A percentile compares a stretch with the other conserved stretches of the same genome.
phyloP scores from a whole-genome alignment of 2,888 invertebrate species.

The Acleris emargana region DNA sequence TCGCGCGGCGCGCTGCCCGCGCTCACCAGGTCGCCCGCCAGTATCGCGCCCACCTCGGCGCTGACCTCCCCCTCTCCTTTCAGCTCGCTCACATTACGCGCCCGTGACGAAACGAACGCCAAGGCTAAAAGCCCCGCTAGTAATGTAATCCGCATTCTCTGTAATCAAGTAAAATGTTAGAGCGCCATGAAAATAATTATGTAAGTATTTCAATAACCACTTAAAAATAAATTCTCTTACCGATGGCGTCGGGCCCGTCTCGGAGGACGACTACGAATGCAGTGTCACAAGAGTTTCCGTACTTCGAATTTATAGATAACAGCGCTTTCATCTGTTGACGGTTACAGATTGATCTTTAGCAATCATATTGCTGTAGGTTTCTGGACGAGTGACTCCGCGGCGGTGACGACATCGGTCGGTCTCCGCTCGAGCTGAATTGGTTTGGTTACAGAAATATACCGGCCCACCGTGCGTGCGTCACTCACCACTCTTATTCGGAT shows the following conservation, averaged over 20 bases:
- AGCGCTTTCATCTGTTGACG: conserved; percentile 73
- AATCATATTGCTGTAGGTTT: conserved; percentile 76
- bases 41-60: conserved; percentile 42
- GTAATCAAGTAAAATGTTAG: conserved; percentile 40
- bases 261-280: conserved; percentile 56
- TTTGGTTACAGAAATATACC: conserved; percentile 58
- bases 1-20: conserved; percentile 53
- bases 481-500: conserved; percentile 25
- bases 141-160: conserved; percentile 66
- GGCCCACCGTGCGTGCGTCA: conserved; percentile 29
- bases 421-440: conserved; percentile 70
- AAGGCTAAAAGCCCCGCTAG: conserved; percentile 61
- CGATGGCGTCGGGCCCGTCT: conserved; percentile 52
- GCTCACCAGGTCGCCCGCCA: conserved; percentile 37
- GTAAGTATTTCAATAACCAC: conserved; percentile 34
- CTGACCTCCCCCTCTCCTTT: conserved; percentile 56
- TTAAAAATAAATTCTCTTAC: conserved; percentile 45
- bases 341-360: conserved; percentile 78
- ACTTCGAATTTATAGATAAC: conserved; percentile 78
- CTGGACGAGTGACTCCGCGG: conserved; percentile 74
- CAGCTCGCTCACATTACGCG: conserved; percentile 60
- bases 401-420: conserved; percentile 69
- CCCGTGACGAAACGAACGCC: conserved; percentile 54
- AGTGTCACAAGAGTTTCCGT: conserved; percentile 70
- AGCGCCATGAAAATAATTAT: conserved; percentile 17